Evolutionary conservation across 2,888 invertebrate genomes (phyloP), one percentile per base, ranked within the genome.

Genomic region (Heliconius cydno): DNA sequence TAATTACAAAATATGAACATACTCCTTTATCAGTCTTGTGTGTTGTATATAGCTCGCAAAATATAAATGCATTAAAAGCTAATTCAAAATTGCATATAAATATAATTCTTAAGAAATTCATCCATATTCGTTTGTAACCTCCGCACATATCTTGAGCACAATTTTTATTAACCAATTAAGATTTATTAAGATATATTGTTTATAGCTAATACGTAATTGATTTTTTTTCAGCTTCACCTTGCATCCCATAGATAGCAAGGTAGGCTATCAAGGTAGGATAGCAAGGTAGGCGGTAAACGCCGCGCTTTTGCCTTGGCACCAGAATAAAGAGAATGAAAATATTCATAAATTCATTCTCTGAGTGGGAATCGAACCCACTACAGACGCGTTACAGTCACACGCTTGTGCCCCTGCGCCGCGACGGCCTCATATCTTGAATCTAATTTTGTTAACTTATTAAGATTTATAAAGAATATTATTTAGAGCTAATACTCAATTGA

Each of bases 31-130:
- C 94, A 95, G 94, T 94, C 94, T 94, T 94, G 94, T 94, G 94
- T 94, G 92, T 92, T 94, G 94, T 94, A 94, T 94, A 93, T 92
- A 92, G 91, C 91, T 91, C 91, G 89, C 80, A 90, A 94, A 93
- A 91, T 87, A 87, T 87, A 87, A 94, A 94, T 93, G 94, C 93
- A 89, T 90, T 89, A 86, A 89, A 94, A 94, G 93, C 92, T 65
- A 65, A 28, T 65, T 88, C 19, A 52, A 60, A 89, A 86, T 85
- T 83, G 75, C 75, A 82, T 86, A 87, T 84, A 88, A 85, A 84
- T 74, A 79, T 81, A 82, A 83, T 81, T 84, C 65, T 81, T 46
- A 83, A 81, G 84, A 85, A 86, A 85, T 80, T 79, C 81, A 84
- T 85, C 83, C 65, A 84, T 80, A 81, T 82, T 83, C 84, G 81